These are phyloP conservation scores for Tiphia femorata DNA, from an alignment of 2,888 invertebrate genomes.

Conservation along the genomic window DNA sequence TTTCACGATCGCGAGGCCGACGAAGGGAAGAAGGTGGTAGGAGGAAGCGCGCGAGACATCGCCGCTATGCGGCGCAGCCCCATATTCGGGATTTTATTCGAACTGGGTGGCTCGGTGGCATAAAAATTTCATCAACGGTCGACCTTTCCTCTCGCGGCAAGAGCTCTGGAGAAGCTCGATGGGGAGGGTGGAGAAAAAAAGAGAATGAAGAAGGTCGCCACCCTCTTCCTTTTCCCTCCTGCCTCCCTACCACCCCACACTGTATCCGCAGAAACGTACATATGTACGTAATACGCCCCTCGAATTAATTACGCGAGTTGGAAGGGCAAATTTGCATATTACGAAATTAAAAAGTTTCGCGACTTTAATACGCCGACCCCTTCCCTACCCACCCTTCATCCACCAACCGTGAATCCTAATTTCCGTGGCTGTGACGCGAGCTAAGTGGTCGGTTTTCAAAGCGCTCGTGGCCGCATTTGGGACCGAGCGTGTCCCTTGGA, in stretches of 20 bases:
- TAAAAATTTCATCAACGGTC: constrained; percentile 54
- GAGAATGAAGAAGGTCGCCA: background rate
- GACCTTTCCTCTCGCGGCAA: constrained; percentile 33
- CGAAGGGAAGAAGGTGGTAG: too few species aligned
- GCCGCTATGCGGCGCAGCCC: background rate
- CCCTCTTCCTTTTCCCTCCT: background rate
- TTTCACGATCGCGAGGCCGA: too few species aligned
- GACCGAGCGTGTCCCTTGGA: background rate
- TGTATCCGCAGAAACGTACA: constrained; percentile 21
- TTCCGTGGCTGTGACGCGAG: constrained; percentile 35
- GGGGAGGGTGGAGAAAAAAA: background rate
- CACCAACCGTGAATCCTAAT: constrained; percentile 51
- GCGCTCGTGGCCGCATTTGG: background rate
- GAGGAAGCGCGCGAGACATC: background rate
- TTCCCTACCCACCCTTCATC: constrained; percentile 24
- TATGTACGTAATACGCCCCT: constrained; percentile 43
- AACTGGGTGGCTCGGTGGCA: constrained; percentile 19
- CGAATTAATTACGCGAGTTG: constrained; percentile 55
- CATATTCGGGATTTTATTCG: constrained; percentile 11
- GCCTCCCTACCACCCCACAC: background rate
- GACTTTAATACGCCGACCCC: constrained; percentile 53
- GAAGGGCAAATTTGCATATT: constrained; percentile 54
- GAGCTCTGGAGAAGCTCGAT: too few species aligned
- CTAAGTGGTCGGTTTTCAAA: constrained; percentile 20
- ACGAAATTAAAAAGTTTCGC: constrained; percentile 56